phyloP scores from a whole-genome alignment of 2,888 invertebrate species.

The Panopea generosa region DNA sequence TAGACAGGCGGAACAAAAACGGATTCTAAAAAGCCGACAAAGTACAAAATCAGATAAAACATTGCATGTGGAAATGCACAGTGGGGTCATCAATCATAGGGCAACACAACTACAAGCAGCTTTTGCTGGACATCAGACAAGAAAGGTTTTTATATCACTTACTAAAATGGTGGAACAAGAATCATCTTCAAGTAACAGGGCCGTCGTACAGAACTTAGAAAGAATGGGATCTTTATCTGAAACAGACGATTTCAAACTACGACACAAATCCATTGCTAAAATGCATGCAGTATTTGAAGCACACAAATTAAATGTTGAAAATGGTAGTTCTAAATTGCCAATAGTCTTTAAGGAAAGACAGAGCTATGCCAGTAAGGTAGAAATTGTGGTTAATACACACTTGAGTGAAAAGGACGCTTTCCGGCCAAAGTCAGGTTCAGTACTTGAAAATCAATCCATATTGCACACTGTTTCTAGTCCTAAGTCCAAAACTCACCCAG shows the following conservation, averaged over 20 bases:
- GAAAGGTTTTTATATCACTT: constrained; percentile 57
- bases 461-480: not conserved
- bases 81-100: constrained; percentile 36
- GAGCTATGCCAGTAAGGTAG: too few species aligned
- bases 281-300: constrained; percentile 48
- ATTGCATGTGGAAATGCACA: constrained; percentile 53
- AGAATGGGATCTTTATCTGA: constrained; percentile 59
- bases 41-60: constrained; percentile 14
- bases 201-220: constrained; percentile 19
- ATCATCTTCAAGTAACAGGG: not conserved
- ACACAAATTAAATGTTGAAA: constrained; percentile 12
- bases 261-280: constrained; percentile 55
- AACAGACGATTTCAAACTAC: constrained; percentile 61
- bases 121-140: constrained; percentile 53
- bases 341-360: constrained; percentile 1
- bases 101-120: constrained; percentile 54
- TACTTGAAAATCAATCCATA: not conserved
- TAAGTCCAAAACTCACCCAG: constrained; percentile 47
- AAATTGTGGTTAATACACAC: too few species aligned
- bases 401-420: not conserved
- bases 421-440: constrained; percentile 21
- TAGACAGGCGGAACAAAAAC: not conserved
- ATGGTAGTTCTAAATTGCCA: not conserved
- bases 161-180: constrained; percentile 41
- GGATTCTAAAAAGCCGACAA: not conserved